These are phyloP conservation scores for Eupithecia insigniata DNA, from an alignment of 2,888 invertebrate genomes.

Conservation along the genomic window DNA sequence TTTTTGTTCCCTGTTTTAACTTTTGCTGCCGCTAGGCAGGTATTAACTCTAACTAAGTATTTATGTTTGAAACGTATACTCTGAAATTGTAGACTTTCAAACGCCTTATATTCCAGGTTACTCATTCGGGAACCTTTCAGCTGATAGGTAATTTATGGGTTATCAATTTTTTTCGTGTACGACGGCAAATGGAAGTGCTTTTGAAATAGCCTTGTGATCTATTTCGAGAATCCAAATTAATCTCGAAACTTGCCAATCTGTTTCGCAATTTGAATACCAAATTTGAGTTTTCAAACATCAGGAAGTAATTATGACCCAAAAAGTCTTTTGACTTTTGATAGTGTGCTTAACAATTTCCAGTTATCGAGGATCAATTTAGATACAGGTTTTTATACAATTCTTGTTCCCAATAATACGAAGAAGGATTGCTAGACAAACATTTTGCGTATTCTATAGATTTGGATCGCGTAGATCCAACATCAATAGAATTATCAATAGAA, in stretches of 20 bases:
- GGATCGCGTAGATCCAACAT: no score
- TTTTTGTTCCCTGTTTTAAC: neutral
- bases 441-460: no score
- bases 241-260: constrained; percentile 25
- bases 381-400: neutral
- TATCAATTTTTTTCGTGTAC: constrained; percentile 12
- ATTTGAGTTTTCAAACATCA: constrained; percentile 17
- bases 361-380: neutral
- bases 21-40: neutral
- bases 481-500: no score
- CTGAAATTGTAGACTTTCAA: neutral
- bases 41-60: no score
- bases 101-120: neutral
- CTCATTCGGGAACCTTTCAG: neutral
- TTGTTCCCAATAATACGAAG: neutral
- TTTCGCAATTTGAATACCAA: constrained; percentile 31
- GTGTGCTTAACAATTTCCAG: neutral
- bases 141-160: constrained; percentile 9
- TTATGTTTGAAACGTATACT: neutral
- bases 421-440: neutral
- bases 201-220: constrained; percentile 17
- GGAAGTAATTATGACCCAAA: neutral
- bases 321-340: neutral
- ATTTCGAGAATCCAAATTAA: constrained; percentile 27
- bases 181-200: constrained; percentile 15